A percentile compares a stretch with the other conserved stretches of the same genome.
phyloP scores from a whole-genome alignment of 2,113 vertebrate species.

The Peucedramus taeniatus region DNA sequence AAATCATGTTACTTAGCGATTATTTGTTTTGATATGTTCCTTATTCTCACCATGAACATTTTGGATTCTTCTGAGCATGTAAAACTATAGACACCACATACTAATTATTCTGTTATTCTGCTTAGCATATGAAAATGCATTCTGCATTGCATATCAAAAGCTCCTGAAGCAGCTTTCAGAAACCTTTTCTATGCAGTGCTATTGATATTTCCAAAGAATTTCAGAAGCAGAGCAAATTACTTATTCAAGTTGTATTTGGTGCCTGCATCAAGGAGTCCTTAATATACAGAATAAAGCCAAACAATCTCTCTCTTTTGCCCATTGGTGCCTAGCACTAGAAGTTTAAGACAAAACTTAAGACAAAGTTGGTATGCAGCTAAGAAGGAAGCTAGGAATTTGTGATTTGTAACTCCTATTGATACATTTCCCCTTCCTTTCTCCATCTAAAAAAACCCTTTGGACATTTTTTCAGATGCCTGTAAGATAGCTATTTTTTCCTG shows the following conservation, averaged over 20 bases:
- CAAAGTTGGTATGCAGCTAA: constrained; percentile 35
- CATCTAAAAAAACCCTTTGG: background rate
- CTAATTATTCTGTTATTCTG: background rate
- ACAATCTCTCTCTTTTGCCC: background rate
- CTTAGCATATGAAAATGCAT: background rate
- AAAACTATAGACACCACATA: background rate
- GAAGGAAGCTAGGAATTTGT: constrained; percentile 60
- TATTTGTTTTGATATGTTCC: background rate
- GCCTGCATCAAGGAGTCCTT: background rate
- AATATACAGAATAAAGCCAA: background rate
- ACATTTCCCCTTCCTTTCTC: constrained; percentile 58
- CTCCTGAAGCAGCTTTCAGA: background rate
- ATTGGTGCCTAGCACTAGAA: constrained; percentile 36
- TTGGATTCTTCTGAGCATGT: background rate
- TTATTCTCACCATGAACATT: background rate
- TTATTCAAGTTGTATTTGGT: background rate
- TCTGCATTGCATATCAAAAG: background rate
- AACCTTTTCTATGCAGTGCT: background rate
- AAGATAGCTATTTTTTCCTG: constrained; percentile 47
- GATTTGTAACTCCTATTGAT: constrained; percentile 41
- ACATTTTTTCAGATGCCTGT: constrained; percentile 16
- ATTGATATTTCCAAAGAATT: constrained; percentile 27
- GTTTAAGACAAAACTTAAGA: constrained; percentile 37
- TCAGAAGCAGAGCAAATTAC: background rate
- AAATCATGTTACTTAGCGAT: background rate